Evolutionary conservation across 2,113 vertebrate species (phyloP).

Genomic region (Chelonoidis abingdonii): DNA sequence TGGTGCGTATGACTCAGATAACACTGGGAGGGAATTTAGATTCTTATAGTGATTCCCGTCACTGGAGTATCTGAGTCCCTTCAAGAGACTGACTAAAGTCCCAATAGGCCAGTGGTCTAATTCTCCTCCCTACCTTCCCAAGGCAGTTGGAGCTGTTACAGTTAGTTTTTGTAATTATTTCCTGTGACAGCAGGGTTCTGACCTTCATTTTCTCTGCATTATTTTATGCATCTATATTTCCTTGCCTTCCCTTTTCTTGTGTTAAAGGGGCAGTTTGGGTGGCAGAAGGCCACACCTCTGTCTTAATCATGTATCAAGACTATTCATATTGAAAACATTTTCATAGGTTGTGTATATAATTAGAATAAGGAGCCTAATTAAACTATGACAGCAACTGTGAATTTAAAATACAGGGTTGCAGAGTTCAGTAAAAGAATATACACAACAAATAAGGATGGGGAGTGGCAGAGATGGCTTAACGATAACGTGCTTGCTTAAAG

Average conservation of each 20-base stretch:
- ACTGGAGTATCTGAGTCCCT: not conserved
- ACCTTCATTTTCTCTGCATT: not conserved
- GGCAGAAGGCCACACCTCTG: not conserved
- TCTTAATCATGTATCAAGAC: not conserved
- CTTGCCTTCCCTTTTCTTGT: not conserved
- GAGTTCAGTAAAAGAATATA: not conserved
- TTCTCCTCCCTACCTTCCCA: not conserved
- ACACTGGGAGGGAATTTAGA: not conserved
- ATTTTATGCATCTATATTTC: not conserved
- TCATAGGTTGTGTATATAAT: not conserved
- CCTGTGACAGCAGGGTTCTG: not conserved
- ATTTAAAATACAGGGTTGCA: not conserved
- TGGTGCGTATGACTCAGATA: not conserved
- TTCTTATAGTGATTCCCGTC: not conserved
- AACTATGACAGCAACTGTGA: not conserved
- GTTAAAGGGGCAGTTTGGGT: not conserved
- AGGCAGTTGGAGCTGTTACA: accelerated
- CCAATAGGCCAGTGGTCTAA: not conserved
- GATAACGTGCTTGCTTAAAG: not conserved
- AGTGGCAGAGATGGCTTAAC: not conserved
- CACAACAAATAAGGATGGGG: not conserved
- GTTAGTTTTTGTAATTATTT: not conserved
- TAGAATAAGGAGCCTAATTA: not conserved
- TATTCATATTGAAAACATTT: not conserved
- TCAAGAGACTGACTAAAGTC: not conserved